phyloP scores from a whole-genome alignment of 2,888 invertebrate species.

The Melieria omissa region DNA sequence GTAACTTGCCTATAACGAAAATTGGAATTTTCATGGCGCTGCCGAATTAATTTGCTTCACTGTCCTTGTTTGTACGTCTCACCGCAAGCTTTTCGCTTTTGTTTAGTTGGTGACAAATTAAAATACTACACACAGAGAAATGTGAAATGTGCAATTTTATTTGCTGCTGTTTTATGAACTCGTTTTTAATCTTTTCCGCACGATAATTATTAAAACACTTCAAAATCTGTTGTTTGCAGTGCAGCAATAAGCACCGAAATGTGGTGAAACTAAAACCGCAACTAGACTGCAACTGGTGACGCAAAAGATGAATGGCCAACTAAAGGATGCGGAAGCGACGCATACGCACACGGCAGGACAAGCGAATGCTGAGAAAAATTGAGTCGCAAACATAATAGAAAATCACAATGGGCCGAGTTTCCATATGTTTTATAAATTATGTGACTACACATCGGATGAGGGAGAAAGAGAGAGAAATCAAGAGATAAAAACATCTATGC shows the following conservation, averaged over 20 bases:
- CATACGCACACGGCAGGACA: not conserved
- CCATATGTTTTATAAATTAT: not conserved
- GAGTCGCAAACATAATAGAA: not conserved
- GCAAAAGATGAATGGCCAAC: slow-evolving; percentile 1
- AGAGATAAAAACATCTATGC: not conserved
- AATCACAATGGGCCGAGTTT: not conserved
- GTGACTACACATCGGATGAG: not conserved
- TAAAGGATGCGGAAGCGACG: not conserved
- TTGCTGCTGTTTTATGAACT: not conserved
- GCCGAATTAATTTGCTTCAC: slow-evolving; percentile 5
- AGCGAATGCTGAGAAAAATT: not conserved
- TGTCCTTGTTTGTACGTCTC: not conserved
- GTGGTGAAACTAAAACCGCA: not conserved
- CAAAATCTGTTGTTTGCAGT: no score
- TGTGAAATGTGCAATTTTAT: not conserved
- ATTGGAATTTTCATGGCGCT: slow-evolving; percentile 32
- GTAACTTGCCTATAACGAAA: slow-evolving; percentile 34
- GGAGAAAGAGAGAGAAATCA: not conserved
- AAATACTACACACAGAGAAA: not conserved
- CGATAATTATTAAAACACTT: not conserved
- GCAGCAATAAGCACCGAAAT: no score
- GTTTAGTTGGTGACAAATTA: not conserved
- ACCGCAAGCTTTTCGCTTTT: not conserved
- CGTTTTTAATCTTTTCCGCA: not conserved
- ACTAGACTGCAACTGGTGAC: not conserved